Evolutionary conservation across 2,888 invertebrate genomes (phyloP).

Genomic region (Norana najaformis): DNA sequence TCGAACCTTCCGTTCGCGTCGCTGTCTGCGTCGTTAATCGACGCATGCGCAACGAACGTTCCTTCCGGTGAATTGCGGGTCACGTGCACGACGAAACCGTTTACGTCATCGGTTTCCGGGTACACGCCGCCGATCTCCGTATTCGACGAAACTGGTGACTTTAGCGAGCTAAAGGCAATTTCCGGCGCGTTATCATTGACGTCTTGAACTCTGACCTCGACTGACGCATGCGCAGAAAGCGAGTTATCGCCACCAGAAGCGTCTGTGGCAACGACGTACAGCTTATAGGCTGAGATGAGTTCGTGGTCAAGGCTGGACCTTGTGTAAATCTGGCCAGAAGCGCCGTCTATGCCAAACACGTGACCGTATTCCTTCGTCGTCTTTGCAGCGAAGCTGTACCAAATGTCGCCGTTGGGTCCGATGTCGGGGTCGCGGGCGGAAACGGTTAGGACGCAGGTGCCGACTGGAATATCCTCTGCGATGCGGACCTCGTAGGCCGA

Average conservation of each 20-base stretch:
- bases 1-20: constrained; percentile 35
- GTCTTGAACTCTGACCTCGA: constrained; percentile 30
- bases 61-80: constrained; percentile 21
- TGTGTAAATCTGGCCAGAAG: constrained; percentile 25
- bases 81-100: neutral
- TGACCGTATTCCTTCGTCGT: constrained; percentile 34
- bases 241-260: constrained; percentile 9
- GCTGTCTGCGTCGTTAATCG: constrained; percentile 36
- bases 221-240: constrained; percentile 25
- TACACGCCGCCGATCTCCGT: neutral
- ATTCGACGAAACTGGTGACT: neutral
- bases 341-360: constrained; percentile 34
- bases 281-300: neutral
- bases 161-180: constrained; percentile 21
- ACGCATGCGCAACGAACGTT: constrained; percentile 40
- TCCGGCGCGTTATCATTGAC: constrained; percentile 37
- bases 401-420: constrained; percentile 41
- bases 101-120: constrained; percentile 2
- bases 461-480: constrained; percentile 35
- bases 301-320: constrained; percentile 31
- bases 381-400: constrained; percentile 32
- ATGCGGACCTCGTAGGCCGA: constrained; percentile 36
- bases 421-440: constrained; percentile 41
- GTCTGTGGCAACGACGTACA: constrained; percentile 33
- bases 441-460: constrained; percentile 37